Evolutionary conservation across 2,797 vertebrate genomes (phyloP).

Genomic region (Melanotaenia nigrans): DNA sequence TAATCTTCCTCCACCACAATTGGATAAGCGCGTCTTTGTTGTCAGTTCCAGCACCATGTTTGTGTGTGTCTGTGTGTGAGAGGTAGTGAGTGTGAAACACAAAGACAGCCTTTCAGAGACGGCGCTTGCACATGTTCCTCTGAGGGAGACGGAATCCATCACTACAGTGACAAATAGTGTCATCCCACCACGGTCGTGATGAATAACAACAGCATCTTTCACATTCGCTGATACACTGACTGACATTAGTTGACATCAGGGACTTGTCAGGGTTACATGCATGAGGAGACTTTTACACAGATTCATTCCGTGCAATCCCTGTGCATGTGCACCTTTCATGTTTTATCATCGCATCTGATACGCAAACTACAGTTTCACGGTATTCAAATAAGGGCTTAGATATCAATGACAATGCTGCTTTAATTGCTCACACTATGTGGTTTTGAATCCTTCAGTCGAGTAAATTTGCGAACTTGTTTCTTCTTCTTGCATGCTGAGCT

Average conservation of each 20-base stretch:
- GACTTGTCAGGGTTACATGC: slow-evolving; percentile 75
- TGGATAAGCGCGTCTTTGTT: slow-evolving; percentile 91
- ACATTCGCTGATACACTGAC: slow-evolving; percentile 83
- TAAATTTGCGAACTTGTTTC: not conserved
- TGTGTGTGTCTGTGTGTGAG: slow-evolving; percentile 51
- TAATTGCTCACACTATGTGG: not conserved
- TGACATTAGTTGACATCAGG: slow-evolving; percentile 79
- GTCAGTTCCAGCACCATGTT: slow-evolving; percentile 84
- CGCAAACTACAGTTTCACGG: not conserved
- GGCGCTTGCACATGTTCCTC: slow-evolving; percentile 83
- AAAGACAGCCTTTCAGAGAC: slow-evolving; percentile 93
- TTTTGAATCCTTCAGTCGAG: not conserved
- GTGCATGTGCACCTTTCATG: slow-evolving; percentile 15
- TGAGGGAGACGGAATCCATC: slow-evolving; percentile 91
- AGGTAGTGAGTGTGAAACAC: slow-evolving; percentile 79
- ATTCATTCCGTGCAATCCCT: slow-evolving; percentile 36
- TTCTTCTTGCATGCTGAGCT: not conserved
- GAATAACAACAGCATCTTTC: slow-evolving; percentile 91
- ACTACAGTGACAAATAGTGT: slow-evolving; percentile 90
- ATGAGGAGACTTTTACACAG: slow-evolving; percentile 34
- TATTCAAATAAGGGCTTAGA: not conserved
- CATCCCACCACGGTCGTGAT: slow-evolving; percentile 84
- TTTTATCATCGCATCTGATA: slow-evolving; percentile 22
- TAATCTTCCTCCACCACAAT: slow-evolving; percentile 78
- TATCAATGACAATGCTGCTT: not conserved